phyloP scores from a whole-genome alignment of 2,113 vertebrate species.

The Benitochromis conjunctus region DNA sequence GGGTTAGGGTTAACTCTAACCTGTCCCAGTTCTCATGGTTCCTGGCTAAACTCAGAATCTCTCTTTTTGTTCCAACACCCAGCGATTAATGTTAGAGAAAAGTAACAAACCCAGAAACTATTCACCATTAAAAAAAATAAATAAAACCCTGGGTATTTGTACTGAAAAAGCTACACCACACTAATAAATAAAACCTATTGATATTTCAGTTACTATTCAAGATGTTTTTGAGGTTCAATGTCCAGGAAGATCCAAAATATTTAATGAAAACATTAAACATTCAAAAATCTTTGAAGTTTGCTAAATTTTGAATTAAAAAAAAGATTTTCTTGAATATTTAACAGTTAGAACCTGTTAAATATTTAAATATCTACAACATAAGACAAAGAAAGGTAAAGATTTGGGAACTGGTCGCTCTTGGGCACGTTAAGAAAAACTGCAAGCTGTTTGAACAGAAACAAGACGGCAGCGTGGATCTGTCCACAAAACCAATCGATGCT shows the following conservation, averaged over 20 bases:
- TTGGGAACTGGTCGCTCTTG: neutral
- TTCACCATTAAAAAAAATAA: neutral
- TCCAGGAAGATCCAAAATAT: neutral
- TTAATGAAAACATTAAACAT: neutral
- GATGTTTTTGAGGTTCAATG: neutral
- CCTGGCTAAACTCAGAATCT: neutral
- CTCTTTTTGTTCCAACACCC: rapidly evolving
- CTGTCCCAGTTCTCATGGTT: neutral
- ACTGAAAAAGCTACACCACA: neutral
- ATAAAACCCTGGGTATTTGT: rapidly evolving
- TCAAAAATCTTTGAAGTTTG: neutral
- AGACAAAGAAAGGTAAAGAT: neutral
- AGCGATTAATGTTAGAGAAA: rapidly evolving
- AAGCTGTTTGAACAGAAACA: neutral
- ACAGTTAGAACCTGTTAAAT: neutral
- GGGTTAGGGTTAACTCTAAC: neutral
- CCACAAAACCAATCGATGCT: no score
- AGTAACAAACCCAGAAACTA: neutral
- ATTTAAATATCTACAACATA: neutral
- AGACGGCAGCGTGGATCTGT: no score
- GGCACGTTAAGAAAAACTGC: neutral
- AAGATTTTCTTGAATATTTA: neutral
- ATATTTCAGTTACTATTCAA: no score
- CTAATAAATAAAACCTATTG: no score
- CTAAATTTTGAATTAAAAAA: no score